Base-by-base conservation (phyloP, 2,888 invertebrate genomes). In the Amblyjoppa fuscipennis region DNA sequence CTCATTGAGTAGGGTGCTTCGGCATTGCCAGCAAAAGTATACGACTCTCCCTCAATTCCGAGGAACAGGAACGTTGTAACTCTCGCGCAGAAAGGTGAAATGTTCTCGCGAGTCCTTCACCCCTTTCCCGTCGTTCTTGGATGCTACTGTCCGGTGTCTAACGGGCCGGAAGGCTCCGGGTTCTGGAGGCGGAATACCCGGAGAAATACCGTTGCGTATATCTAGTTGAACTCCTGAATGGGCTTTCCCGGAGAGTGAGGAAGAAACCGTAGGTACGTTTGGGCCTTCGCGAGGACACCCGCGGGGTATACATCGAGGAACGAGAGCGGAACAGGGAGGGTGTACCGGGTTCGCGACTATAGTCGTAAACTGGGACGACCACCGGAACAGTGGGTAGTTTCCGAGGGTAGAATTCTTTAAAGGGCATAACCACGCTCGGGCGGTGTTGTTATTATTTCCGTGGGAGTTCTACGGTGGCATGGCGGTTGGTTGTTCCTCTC, bases 281-380 rank as follows among this genome's bases (percentile, higher is more conserved):
- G 45, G 34, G n/a, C 28, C 74, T 70, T 81, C 45, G 45, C n/a
- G 75, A 77, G 77, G 31, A 69, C 68, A 20, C 34, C 45, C 41
- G 25, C 45, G 73, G 69, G 49, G 53, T 61, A 71, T 45, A 38
- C 16, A 11, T 20, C 28, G 53, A 51, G 34, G 53, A 77, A 77
- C 59, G 76, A 80, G 76, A 64, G 80, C 16, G 41, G 59, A 77
- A 74, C 51, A 51, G 59, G 28, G 51, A 56, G 34, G 49, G 59
- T 53, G 51, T 64, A 70, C 45, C 76, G 51, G 66, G 71, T 45
- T 53, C 71, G 61, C 41, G 64, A 64, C 64, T 81, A 86, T 81
- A 79, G 77, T 84, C 88, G 86, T 88, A 88, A 88, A 86, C 85
- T 84, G 75, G 75, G 81, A 86, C 85, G 86, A 87, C 80, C 83